A percentile compares a stretch with the other conserved stretches of the same genome.
phyloP scores from a whole-genome alignment of 2,113 vertebrate species.

The Sander lucioperca region DNA sequence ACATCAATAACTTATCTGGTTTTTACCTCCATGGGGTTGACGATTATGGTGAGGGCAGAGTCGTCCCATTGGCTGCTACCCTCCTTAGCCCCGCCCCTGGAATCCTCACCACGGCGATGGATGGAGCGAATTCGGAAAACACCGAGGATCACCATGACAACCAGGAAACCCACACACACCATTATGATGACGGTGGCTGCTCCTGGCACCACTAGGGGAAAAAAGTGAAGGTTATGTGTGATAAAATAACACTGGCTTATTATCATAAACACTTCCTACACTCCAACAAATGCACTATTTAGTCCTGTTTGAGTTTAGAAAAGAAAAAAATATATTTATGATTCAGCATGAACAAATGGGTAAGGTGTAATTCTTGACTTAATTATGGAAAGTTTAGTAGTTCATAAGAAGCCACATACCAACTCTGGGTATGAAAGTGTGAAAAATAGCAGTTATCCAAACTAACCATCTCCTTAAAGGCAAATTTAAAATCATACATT shows the following conservation, averaged over 20 bases:
- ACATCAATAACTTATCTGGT: not conserved
- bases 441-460: conserved; percentile 8
- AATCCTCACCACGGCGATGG: conserved; percentile 86
- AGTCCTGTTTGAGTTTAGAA: not conserved
- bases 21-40: conserved; percentile 98
- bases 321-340: not conserved
- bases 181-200: conserved; percentile 97
- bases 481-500: not conserved
- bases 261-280: not conserved
- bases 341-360: no score
- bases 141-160: conserved; percentile 96
- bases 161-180: conserved; percentile 97
- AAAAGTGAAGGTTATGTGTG: not conserved
- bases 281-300: not conserved
- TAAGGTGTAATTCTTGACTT: not conserved
- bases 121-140: conserved; percentile 96
- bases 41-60: conserved; percentile 97
- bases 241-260: not conserved
- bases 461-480: conserved; percentile 3
- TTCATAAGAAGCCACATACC: not conserved
- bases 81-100: conserved; percentile 85
- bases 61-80: conserved; percentile 94
- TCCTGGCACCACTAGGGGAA: conserved; percentile 90
- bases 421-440: not conserved
- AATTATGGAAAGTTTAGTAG: not conserved